Evolutionary conservation across 2,797 vertebrate genomes (phyloP).

Genomic region (Gymnoscopelus microlampas): DNA sequence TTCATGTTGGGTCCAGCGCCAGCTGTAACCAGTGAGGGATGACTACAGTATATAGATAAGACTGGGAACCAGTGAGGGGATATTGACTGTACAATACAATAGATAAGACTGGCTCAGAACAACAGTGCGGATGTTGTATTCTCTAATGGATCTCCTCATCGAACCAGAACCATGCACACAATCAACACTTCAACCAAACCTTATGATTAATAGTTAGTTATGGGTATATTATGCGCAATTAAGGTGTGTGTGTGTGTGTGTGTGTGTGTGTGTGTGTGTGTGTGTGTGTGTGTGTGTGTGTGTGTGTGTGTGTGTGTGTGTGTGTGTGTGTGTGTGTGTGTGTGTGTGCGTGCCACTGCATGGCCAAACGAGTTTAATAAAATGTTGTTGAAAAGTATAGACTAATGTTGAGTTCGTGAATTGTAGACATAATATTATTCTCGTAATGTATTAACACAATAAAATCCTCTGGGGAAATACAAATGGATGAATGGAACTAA

Average conservation of each 20-base stretch:
- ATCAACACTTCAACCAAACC: slow-evolving; percentile 47
- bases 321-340: slow-evolving; percentile 18
- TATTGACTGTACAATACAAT: too few species aligned
- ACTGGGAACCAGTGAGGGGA: background rate
- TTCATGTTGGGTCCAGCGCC: too few species aligned
- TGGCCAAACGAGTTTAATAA: too few species aligned
- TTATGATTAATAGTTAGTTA: slow-evolving; percentile 36
- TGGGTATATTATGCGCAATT: background rate
- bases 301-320: slow-evolving; percentile 20
- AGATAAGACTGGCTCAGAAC: background rate
- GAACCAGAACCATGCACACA: slow-evolving; percentile 12
- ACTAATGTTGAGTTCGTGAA: too few species aligned
- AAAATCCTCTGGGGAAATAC: too few species aligned
- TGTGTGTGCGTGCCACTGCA: too few species aligned
- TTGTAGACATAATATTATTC: too few species aligned
- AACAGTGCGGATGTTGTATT: background rate
- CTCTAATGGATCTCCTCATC: slow-evolving; percentile 22
- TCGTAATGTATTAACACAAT: too few species aligned
- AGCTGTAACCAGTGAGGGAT: too few species aligned
- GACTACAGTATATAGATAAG: too few species aligned
- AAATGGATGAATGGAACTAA: too few species aligned
- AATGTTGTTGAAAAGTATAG: too few species aligned
- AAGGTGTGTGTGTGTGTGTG: slow-evolving; percentile 8
- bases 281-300: slow-evolving; percentile 16
- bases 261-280: slow-evolving; percentile 7